Conservation (phyloP, 1,140 invertebrate genomes). For the Hestina assimilis region DNA sequence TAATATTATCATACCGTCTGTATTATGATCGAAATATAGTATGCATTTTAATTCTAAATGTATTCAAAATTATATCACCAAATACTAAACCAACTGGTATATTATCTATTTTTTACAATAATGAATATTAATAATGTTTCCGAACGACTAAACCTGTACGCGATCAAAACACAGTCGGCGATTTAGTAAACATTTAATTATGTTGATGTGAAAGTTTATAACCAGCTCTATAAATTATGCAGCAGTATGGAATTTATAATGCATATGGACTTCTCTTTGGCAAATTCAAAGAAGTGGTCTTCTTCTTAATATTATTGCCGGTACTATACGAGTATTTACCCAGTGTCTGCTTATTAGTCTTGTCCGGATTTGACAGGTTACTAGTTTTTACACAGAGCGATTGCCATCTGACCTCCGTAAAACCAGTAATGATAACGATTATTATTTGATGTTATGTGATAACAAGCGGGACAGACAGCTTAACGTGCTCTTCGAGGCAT, state of each 20-base stretch:
- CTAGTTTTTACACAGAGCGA: too few relatives aligned
- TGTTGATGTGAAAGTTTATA: slow-evolving; percentile 2
- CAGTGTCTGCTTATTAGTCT: too few relatives aligned
- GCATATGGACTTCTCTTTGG: background rate
- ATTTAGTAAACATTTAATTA: background rate
- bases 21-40: background rate
- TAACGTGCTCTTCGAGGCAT: too few relatives aligned
- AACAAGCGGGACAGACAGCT: too few relatives aligned
- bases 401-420: too few relatives aligned
- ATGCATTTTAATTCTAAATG: background rate
- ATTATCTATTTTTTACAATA: background rate
- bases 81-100: background rate
- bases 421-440: too few relatives aligned
- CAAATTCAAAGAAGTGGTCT: background rate
- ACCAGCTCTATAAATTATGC: background rate
- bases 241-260: background rate
- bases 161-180: background rate
- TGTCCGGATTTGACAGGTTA: too few relatives aligned
- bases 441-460: too few relatives aligned
- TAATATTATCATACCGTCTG: too few relatives aligned
- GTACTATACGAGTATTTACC: too few relatives aligned
- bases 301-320: too few relatives aligned
- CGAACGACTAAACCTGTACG: background rate
- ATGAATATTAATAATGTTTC: slow-evolving; percentile 1
- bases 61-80: background rate